These are phyloP conservation scores for Steatornis caripensis DNA, from an alignment of 2,113 vertebrate genomes.

Conservation along the genomic window DNA sequence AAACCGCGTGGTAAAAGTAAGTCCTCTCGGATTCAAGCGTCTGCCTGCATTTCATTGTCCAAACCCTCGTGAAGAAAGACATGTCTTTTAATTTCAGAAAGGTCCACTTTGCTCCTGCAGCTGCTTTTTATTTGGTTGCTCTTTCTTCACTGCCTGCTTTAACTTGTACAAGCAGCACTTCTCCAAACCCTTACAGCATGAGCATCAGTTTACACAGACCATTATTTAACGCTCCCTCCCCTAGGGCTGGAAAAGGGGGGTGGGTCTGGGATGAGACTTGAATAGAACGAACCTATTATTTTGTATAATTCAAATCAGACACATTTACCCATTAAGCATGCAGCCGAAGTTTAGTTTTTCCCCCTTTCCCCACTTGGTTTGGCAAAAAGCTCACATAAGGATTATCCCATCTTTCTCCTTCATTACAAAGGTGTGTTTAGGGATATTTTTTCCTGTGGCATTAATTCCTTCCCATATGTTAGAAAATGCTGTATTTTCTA, in stretches of 20 bases:
- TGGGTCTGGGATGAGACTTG: slow-evolving; percentile 57
- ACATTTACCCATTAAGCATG: slow-evolving; percentile 9
- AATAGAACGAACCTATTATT: slow-evolving; percentile 48
- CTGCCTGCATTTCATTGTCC: slow-evolving; percentile 4
- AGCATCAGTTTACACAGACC: slow-evolving; percentile 72
- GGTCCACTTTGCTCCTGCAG: background rate
- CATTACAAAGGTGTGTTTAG: background rate
- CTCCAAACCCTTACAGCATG: slow-evolving; percentile 42
- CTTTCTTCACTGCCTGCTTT: slow-evolving; percentile 15
- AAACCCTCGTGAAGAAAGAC: slow-evolving; percentile 67
- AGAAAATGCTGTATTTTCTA: background rate
- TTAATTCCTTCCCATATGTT: background rate
- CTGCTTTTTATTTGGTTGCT: slow-evolving; percentile 7
- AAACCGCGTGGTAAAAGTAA: background rate
- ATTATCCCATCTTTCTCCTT: background rate
- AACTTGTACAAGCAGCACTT: slow-evolving; percentile 38
- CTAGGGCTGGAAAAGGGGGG: slow-evolving; percentile 57
- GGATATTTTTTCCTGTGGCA: background rate
- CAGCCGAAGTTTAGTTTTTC: background rate
- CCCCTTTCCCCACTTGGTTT: background rate
- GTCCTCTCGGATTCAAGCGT: background rate
- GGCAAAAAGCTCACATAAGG: background rate
- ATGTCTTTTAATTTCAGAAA: slow-evolving; percentile 43
- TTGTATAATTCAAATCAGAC: slow-evolving; percentile 52
- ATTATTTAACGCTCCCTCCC: slow-evolving; percentile 69